Conservation (phyloP, 2,113 vertebrate genomes). For the Apodemus speciosus region DNA sequence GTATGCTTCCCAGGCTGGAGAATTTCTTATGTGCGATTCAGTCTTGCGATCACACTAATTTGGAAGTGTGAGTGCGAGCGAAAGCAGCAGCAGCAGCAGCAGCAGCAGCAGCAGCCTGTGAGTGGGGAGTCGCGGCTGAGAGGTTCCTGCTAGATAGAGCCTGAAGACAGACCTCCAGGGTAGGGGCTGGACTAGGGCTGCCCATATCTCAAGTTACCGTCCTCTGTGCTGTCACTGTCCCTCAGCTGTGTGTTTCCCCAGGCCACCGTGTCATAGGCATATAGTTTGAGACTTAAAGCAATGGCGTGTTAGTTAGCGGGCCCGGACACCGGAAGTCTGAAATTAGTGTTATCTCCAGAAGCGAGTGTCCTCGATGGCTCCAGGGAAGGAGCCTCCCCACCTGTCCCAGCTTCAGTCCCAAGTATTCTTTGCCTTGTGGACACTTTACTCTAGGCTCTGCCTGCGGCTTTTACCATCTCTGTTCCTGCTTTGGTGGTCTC, state of each 20-base stretch:
- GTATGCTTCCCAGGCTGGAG: background rate
- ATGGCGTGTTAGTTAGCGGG: accelerated
- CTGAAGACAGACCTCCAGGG: background rate
- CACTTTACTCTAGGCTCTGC: accelerated
- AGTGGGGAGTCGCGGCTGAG: background rate
- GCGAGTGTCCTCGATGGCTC: background rate
- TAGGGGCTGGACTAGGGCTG: background rate
- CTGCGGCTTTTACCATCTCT: accelerated
- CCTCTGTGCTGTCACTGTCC: accelerated
- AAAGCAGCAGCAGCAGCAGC: too few relatives aligned
- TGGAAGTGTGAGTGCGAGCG: background rate
- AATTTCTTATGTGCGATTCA: slow-evolving; percentile 62
- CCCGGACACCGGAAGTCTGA: background rate
- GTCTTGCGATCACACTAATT: slow-evolving; percentile 25
- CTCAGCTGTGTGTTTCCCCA: accelerated
- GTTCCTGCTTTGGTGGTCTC: too few relatives aligned
- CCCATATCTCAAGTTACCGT: accelerated
- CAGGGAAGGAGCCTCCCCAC: accelerated
- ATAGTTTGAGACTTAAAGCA: accelerated
- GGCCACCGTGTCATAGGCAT: accelerated
- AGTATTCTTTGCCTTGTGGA: accelerated
- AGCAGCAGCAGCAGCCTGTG: background rate
- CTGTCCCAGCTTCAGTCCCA: background rate
- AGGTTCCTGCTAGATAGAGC: background rate
- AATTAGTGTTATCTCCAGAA: too few relatives aligned